A percentile compares a stretch with the other conserved stretches of the same genome.
phyloP scores from a whole-genome alignment of 2,797 vertebrate species.

The Periophthalmus magnuspinnatus region DNA sequence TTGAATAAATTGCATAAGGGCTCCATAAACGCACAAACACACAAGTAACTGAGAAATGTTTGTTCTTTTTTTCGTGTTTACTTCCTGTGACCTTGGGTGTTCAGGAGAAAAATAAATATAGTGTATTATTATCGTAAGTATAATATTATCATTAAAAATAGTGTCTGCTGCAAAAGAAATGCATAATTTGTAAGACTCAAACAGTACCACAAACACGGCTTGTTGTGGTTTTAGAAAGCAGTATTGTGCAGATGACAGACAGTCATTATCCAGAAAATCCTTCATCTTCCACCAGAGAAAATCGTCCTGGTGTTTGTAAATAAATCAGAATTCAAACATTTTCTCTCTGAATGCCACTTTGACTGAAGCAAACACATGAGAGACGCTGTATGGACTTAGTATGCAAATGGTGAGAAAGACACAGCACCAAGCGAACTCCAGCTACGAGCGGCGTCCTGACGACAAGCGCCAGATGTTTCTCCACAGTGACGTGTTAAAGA shows the following conservation, averaged over 20 bases:
- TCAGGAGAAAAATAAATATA: not conserved
- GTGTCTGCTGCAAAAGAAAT: not conserved
- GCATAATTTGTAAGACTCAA: not conserved
- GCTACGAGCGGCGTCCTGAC: conserved; percentile 7
- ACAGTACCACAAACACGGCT: not conserved
- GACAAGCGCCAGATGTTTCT: conserved; percentile 15
- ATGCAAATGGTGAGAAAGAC: conserved; percentile 16
- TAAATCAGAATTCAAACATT: not conserved
- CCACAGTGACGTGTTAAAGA: not conserved
- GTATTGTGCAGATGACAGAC: not conserved
- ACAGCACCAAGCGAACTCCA: conserved; percentile 19
- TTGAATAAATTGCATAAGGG: not conserved
- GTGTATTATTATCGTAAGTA: not conserved
- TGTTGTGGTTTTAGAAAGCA: not conserved
- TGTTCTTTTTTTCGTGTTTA: not conserved
- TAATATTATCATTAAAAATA: not conserved
- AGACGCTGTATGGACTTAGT: conserved; percentile 8
- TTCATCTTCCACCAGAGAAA: not conserved
- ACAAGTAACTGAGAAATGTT: not conserved
- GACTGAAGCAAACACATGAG: conserved; percentile 6
- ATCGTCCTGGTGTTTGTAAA: not conserved
- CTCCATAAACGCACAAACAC: not conserved
- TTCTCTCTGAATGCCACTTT: not conserved
- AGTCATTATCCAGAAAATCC: not conserved
- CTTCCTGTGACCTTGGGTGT: not conserved